Conservation (phyloP, 2,113 vertebrate species). For the Mugil cephalus region DNA sequence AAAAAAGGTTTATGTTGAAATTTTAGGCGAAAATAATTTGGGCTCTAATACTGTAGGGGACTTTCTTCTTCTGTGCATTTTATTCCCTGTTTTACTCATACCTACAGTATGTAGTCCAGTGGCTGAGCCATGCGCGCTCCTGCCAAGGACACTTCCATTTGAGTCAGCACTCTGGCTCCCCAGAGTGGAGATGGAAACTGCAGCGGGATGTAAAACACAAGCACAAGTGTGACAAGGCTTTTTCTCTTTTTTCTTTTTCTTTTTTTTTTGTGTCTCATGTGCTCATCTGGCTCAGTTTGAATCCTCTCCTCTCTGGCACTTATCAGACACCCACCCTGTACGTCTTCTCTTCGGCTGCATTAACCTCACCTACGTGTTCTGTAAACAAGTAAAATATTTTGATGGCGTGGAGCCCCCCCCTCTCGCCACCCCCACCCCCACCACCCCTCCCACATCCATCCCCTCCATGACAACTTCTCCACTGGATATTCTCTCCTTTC, state of each 20-base stretch:
- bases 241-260: conserved; percentile 1
- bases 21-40: no score
- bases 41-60: no score
- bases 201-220: conserved; percentile 49
- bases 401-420: conserved; percentile 18
- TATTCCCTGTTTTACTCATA: no score
- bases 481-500: conserved; percentile 19
- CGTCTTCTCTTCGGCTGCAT: conserved; percentile 5
- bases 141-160: conserved; percentile 42
- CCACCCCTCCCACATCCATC: no score
- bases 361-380: conserved; percentile 20
- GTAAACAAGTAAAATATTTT: conserved; percentile 39
- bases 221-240: conserved; percentile 45
- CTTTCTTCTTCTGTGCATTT: no score
- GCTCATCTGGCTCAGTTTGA: conserved; percentile 35
- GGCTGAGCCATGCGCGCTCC: conserved; percentile 30
- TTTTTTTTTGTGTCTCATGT: no score
- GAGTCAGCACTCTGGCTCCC: conserved; percentile 56
- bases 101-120: conserved; percentile 19
- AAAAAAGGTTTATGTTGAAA: no score
- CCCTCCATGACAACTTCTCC: conserved; percentile 49
- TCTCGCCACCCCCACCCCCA: no score
- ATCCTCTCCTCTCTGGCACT: conserved; percentile 13
- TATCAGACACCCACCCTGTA: conserved; percentile 14
- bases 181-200: conserved; percentile 47